A percentile compares a stretch with the other conserved stretches of the same genome.
Evolutionary conservation across 1,140 invertebrate genomes (phyloP).

Genomic region (Diabrotica virgifera): DNA sequence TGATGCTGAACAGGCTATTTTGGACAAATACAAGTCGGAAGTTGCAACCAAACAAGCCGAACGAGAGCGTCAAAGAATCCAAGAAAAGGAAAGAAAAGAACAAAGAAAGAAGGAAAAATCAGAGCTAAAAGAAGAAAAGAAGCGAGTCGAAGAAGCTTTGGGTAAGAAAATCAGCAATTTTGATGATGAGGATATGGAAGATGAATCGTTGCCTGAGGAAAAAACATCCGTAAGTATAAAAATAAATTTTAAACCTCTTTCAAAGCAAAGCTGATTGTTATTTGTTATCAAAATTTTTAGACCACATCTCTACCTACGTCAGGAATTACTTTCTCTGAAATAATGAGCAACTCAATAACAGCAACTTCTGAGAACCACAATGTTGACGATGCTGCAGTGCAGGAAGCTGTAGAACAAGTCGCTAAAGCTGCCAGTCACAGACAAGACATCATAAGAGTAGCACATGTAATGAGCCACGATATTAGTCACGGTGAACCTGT

Average conservation of each 20-base stretch:
- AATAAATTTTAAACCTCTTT: too few species aligned
- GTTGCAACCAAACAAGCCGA: constrained; percentile 71
- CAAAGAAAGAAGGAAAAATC: constrained; percentile 75
- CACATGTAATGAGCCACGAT: constrained; percentile 81
- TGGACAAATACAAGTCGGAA: constrained; percentile 80
- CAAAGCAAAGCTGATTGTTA: too few species aligned
- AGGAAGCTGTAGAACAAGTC: constrained; percentile 57
- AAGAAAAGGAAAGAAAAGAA: constrained; percentile 79
- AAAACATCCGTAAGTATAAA: constrained; percentile 36
- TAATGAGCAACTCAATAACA: constrained; percentile 48
- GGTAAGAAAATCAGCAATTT: constrained; percentile 50
- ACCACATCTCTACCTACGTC: constrained; percentile 30
- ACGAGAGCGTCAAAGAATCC: constrained; percentile 69
- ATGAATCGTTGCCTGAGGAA: constrained; percentile 51
- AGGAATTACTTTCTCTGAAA: constrained; percentile 42
- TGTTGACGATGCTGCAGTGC: constrained; percentile 57
- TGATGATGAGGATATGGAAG: constrained; percentile 62
- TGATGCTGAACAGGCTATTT: constrained; percentile 78
- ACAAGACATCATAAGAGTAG: constrained; percentile 64
- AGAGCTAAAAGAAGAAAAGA: constrained; percentile 71
- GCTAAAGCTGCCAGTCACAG: constrained; percentile 61
- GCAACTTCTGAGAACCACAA: constrained; percentile 32
- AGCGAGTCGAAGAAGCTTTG: constrained; percentile 55
- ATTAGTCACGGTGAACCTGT: constrained; percentile 84
- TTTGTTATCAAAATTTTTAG: constrained; percentile 1